Conservation (phyloP, 2,797 vertebrate species). For the Crenuchus spilurus region DNA sequence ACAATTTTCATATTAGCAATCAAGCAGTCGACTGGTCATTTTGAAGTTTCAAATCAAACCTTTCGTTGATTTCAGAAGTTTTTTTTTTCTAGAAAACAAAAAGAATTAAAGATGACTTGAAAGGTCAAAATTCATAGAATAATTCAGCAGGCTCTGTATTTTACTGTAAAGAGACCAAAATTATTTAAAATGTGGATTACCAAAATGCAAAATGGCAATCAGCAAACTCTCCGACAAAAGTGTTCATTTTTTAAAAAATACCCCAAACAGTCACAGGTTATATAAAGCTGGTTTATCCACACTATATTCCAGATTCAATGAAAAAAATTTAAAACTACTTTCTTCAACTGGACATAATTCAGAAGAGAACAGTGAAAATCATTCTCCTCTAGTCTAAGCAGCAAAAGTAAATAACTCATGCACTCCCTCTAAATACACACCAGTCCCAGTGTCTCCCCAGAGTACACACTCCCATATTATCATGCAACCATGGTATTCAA, state of each 20-base stretch:
- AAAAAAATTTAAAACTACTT: background rate
- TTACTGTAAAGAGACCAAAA: too few relatives aligned
- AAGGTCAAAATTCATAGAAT: background rate
- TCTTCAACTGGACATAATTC: background rate
- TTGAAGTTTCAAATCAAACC: too few relatives aligned
- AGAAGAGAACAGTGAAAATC: background rate
- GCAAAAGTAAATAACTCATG: background rate
- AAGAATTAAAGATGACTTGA: too few relatives aligned
- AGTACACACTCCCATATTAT: background rate
- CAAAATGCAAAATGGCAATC: too few relatives aligned
- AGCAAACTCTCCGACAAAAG: too few relatives aligned
- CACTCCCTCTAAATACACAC: constrained; percentile 4
- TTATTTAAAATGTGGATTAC: too few relatives aligned
- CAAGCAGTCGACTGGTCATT: too few relatives aligned
- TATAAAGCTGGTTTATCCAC: background rate
- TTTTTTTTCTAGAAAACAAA: too few relatives aligned
- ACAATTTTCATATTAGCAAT: too few relatives aligned
- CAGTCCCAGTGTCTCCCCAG: background rate
- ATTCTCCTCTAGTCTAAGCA: background rate
- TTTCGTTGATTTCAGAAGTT: too few relatives aligned
- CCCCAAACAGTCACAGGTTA: too few relatives aligned
- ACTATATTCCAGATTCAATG: background rate
- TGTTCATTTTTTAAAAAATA: too few relatives aligned
- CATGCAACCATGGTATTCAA: background rate
- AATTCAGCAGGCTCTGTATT: background rate